A percentile compares a stretch with the other conserved stretches of the same genome.
phyloP scores from a whole-genome alignment of 2,113 vertebrate genomes.

The Dicentrarchus labrax region DNA sequence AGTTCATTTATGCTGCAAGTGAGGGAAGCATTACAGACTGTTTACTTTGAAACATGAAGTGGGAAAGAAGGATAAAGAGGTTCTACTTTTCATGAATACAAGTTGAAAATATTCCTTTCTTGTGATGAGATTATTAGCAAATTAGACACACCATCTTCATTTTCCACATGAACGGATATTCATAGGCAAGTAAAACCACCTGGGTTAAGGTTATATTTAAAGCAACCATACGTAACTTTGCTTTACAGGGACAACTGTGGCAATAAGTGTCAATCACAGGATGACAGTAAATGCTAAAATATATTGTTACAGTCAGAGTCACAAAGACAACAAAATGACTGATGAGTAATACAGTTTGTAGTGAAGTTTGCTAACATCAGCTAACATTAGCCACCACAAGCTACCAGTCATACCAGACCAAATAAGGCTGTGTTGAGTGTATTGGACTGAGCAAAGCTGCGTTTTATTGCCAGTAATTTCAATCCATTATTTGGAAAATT shows the following conservation, averaged over 20 bases:
- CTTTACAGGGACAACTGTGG: neutral
- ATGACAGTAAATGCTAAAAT: neutral
- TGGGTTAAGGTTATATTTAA: neutral
- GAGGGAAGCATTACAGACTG: slow-evolving; percentile 59
- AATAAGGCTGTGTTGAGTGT: neutral
- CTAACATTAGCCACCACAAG: neutral
- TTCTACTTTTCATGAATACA: slow-evolving; percentile 14
- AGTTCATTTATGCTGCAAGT: slow-evolving; percentile 50
- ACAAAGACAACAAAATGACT: neutral
- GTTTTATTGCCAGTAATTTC: neutral
- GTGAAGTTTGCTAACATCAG: neutral
- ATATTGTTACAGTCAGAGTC: neutral
- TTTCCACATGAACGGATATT: neutral
- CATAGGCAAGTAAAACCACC: neutral
- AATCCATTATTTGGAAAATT: neutral
- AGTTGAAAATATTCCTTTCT: slow-evolving; percentile 5
- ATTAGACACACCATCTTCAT: slow-evolving; percentile 1
- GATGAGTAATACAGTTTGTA: no score
- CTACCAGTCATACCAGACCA: neutral
- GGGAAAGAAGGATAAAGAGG: slow-evolving; percentile 35
- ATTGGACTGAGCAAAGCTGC: neutral
- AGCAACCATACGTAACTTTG: neutral
- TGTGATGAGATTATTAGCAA: slow-evolving; percentile 3
- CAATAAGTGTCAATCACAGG: neutral
- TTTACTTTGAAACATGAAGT: slow-evolving; percentile 65